Conservation (phyloP, 2,888 invertebrate genomes). For the Lycia hirtaria region DNA sequence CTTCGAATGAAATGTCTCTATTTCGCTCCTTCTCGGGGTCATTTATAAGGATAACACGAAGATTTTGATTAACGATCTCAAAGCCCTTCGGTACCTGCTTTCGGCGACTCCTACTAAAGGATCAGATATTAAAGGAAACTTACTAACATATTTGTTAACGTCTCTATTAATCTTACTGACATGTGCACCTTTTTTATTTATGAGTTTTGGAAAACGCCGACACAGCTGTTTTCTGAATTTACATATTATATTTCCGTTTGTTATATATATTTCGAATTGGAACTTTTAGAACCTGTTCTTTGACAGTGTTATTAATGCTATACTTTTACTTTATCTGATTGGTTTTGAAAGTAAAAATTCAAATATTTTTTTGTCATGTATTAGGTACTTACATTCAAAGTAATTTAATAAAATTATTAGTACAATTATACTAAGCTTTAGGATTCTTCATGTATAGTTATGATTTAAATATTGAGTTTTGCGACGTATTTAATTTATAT, state of each 20-base stretch:
- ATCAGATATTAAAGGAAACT: conserved; percentile 53
- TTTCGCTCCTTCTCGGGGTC: conserved; percentile 65
- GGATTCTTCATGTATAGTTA: no score
- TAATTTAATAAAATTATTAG: neutral
- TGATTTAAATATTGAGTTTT: no score
- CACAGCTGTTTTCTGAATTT: conserved; percentile 68
- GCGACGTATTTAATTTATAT: no score
- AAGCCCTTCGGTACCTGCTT: conserved; percentile 72
- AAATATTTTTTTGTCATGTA: neutral
- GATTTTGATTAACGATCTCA: conserved; percentile 76
- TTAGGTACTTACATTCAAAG: no score
- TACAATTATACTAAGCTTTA: neutral
- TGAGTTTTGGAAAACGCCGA: conserved; percentile 50
- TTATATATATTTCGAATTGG: conserved; percentile 45
- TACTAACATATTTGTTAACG: conserved; percentile 70
- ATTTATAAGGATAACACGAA: conserved; percentile 65
- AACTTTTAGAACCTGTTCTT: conserved; percentile 29
- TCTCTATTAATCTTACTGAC: conserved; percentile 76
- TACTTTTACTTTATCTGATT: conserved; percentile 20
- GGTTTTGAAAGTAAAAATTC: conserved; percentile 6
- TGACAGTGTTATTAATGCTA: conserved; percentile 9
- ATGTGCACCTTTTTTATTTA: conserved; percentile 59
- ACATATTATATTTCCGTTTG: conserved; percentile 64
- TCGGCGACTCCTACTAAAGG: conserved; percentile 74
- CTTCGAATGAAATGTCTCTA: conserved; percentile 61